These are phyloP conservation scores for Protomyctophum bolini DNA, from an alignment of 2,113 vertebrate genomes.

Conservation along the genomic window DNA sequence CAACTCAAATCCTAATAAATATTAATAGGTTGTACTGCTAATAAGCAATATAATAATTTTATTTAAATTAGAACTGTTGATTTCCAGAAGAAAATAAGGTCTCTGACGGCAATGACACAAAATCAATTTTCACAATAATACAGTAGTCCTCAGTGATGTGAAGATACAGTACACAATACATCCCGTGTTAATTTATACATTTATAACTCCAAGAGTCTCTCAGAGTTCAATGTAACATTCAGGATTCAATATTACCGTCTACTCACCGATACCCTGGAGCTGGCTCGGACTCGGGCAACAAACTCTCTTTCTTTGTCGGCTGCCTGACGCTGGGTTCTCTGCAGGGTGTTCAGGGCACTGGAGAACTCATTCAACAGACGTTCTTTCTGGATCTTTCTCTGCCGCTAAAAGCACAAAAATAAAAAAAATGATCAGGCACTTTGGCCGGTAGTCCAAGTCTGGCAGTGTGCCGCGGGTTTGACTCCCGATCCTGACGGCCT, in stretches of 20 bases:
- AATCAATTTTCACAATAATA: too few relatives aligned
- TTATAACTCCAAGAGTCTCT: too few relatives aligned
- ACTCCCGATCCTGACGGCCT: too few relatives aligned
- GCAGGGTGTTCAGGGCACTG: constrained; percentile 87
- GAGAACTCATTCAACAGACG: constrained; percentile 92
- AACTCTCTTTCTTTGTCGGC: constrained; percentile 93
- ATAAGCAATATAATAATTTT: not conserved
- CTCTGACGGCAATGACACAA: too few relatives aligned
- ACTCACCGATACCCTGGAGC: constrained; percentile 92
- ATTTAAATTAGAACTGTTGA: not conserved
- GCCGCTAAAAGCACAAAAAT: constrained; percentile 77
- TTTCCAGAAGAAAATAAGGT: not conserved
- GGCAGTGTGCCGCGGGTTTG: too few relatives aligned
- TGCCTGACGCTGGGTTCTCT: constrained; percentile 89
- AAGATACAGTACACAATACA: too few relatives aligned
- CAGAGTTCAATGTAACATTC: too few relatives aligned
- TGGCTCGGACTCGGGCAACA: constrained; percentile 93
- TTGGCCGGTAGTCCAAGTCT: too few relatives aligned
- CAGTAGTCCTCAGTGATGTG: too few relatives aligned
- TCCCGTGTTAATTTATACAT: too few relatives aligned
- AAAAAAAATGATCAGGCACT: too few relatives aligned
- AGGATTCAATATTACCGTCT: not conserved
- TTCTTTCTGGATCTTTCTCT: constrained; percentile 94
- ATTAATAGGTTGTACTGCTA: not conserved
- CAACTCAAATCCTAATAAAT: not conserved